Base-by-base conservation (phyloP, 2,797 vertebrate species). In the Acomys russatus region DNA sequence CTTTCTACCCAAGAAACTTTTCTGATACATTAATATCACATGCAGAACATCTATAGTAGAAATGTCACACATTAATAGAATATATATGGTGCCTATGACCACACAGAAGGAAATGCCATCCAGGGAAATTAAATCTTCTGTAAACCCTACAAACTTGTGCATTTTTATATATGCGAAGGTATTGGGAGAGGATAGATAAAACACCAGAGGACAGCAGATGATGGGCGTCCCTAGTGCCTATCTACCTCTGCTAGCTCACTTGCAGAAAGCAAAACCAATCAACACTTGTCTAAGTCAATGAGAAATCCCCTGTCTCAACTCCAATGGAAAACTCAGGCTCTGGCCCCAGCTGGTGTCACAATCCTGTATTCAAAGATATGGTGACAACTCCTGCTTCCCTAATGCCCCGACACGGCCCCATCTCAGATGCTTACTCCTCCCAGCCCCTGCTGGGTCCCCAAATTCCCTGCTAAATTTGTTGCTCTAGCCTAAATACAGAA, bases 41-140 rank as follows among this genome's bases (percentile, higher is more conserved):
- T 71, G 25, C 74, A 91, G 11, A 25, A 6, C 22, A 63, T 74
- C 73, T 61, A 74, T n/a, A 74, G 12, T 80, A 61, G 33, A 66
- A 94, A 38, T 77, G 51, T 15, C 17, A 92, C 73, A 68, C n/a
- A 54, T 74, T 92, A 86, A 89, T 15, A 49, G 66, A 80, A 38
- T 49, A 54, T 90, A 92, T 77, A 70, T 80, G 17, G 9, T 44
- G 9, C n/a, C 14, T 92, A 38, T 63, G 51, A 91, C 61, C 51
- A 93, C 9, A 86, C 4, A 80, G 22, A 92, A 92, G 54, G 30
- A 90, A 74, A 14, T 77, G 44, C 9, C 23, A 17, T 28, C 25
- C 4, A 56, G 4, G 51, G 35, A 95, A 86, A 89, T 77, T 49
- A 49, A 92, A 86, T 76, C 66, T 92, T 85, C 15, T 18, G 63